A percentile compares a stretch with the other conserved stretches of the same genome.
These are phyloP conservation scores for Priocnemis perturbator DNA, from an alignment of 2,888 invertebrate species.

Conservation along the genomic window DNA sequence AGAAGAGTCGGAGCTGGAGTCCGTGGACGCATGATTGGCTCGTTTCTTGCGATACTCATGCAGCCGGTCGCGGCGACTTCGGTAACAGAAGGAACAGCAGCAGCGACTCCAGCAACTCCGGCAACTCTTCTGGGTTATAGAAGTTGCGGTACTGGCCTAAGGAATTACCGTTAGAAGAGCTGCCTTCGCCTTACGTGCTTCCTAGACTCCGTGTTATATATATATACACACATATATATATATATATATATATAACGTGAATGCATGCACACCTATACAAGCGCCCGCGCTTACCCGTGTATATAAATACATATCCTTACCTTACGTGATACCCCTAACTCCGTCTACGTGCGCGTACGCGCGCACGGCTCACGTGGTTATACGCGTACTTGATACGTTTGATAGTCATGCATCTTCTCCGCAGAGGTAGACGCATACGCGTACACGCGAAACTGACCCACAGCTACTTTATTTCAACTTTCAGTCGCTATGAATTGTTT, in stretches of 20 bases:
- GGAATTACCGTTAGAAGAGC: conserved; percentile 73
- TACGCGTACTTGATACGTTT: neutral
- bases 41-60: conserved; percentile 47
- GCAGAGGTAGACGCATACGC: neutral
- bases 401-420: neutral
- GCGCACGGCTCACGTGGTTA: no score
- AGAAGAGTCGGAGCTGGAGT: conserved; percentile 26
- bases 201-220: conserved; percentile 60
- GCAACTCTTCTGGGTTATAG: conserved; percentile 60
- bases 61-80: conserved; percentile 1
- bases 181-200: conserved; percentile 68
- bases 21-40: conserved; percentile 57
- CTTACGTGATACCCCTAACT: neutral
- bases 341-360: no score
- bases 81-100: conserved; percentile 30
- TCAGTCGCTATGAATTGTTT: conserved; percentile 1
- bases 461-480: conserved; percentile 2
- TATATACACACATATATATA: conserved; percentile 14
- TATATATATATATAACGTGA: neutral
- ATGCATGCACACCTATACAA: neutral
- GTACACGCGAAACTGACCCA: neutral
- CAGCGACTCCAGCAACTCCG: conserved; percentile 45
- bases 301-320: neutral
- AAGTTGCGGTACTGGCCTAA: conserved; percentile 72
- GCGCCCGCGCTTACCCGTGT: neutral